phyloP scores from a whole-genome alignment of 2,797 vertebrate genomes.

The Helostoma temminkii region DNA sequence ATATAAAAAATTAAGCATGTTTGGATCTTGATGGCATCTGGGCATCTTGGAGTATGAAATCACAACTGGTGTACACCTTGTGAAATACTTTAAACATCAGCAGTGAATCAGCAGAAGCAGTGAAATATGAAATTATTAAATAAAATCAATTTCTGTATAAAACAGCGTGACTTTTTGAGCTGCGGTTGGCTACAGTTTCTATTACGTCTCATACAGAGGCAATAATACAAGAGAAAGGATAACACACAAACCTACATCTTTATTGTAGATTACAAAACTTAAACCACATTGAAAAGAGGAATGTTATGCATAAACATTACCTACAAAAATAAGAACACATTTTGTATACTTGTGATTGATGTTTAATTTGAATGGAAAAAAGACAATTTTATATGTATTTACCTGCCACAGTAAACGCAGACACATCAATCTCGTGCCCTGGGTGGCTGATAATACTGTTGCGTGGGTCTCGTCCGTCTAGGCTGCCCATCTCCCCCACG shows the following conservation, averaged over 20 bases:
- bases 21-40: constrained; percentile 2
- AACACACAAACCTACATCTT: constrained; percentile 5
- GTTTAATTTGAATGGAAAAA: constrained; percentile 12
- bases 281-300: not conserved
- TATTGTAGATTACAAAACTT: not conserved
- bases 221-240: constrained; percentile 8
- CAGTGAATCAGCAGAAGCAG: constrained; percentile 2
- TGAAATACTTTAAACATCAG: constrained; percentile 6
- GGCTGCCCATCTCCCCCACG: constrained; percentile 96
- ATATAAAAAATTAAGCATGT: constrained; percentile 1
- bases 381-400: constrained; percentile 38
- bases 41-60: not conserved
- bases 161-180: not conserved
- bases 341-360: constrained; percentile 1
- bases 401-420: constrained; percentile 65
- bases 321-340: not conserved
- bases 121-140: not conserved
- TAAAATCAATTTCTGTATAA: constrained; percentile 10
- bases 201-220: not conserved
- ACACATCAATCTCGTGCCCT: constrained; percentile 92
- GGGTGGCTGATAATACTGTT: constrained; percentile 98
- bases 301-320: not conserved
- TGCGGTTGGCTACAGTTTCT: not conserved
- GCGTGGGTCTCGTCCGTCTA: constrained; percentile 92
- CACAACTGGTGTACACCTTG: not conserved